Evolutionary conservation across 1,140 invertebrate species (phyloP), one percentile per base, ranked within the genome.

Genomic region (Metopolophium dirhodum): DNA sequence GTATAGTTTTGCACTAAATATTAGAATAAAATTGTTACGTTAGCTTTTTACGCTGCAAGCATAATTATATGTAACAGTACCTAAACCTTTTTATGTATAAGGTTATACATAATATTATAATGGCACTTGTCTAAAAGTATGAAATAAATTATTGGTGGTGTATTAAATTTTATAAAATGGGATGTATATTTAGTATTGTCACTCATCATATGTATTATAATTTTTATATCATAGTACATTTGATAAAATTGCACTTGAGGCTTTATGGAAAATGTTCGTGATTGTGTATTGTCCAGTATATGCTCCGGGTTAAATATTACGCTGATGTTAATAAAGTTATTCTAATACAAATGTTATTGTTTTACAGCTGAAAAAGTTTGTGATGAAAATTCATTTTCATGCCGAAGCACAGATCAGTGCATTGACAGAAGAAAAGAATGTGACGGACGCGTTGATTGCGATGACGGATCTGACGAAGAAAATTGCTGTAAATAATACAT

Each of bases 391-490:
- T 95, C 96, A 94, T 96, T 96, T 95, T 95, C 95, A 94, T 96
- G 96, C 94, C 94, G 94, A 88, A 95, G 95, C 94, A 96, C 96
- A 22, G 95, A 95, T 94, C 61, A 51, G n/a, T 96, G 96, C 95
- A 96, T 96, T 94, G 95, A 96, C 94, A 95, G 94, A 26, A 90
- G 95, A 94, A 96, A 95, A 95, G 95, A 95, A 94, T 98, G 98
- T 95, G 96, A 98, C 95, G 96, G 96, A 89, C 95, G 95, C 92
- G 94, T 95, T 85, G 97, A 98, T 95, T 98, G 98, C 95, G 95
- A 96, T 68, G 96, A 97, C 95, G 96, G 96, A 77, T 97, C 96
- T 95, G 97, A 98, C 95, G 98, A 98, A 95, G 95, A 98, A 95
- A 97, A 97, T 95, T 98, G 98, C 96, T 96, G 88, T 93, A 94